Evolutionary conservation across 2,888 invertebrate species (phyloP).

Genomic region (Eurytoma californica): DNA sequence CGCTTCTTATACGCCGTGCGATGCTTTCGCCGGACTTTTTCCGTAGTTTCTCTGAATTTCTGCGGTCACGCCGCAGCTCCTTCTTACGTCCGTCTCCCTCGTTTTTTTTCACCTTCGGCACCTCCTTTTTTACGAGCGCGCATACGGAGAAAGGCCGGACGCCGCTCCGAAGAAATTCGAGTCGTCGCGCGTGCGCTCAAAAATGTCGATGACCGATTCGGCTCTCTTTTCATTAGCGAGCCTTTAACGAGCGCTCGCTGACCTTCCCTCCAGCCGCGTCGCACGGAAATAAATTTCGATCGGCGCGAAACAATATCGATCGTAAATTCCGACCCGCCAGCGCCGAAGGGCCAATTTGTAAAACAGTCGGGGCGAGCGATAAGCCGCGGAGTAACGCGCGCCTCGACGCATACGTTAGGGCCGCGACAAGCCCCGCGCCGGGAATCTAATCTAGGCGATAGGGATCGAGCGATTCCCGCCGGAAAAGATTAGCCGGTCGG

Average conservation of each 20-base stretch:
- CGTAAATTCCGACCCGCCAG: no score
- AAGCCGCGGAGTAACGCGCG: no score
- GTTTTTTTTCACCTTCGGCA: neutral
- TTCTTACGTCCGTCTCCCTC: constrained; percentile 9
- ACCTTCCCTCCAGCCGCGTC: no score
- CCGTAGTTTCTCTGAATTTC: constrained; percentile 42
- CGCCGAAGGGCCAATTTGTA: no score
- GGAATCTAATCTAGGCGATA: constrained; percentile 23
- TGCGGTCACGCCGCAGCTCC: constrained; percentile 8
- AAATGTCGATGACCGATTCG: constrained; percentile 22
- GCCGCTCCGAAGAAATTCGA: constrained; percentile 24
- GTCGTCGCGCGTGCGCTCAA: neutral
- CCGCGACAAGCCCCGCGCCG: neutral
- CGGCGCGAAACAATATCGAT: no score
- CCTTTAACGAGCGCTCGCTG: neutral
- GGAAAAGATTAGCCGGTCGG: constrained; percentile 7
- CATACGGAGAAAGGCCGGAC: constrained; percentile 27
- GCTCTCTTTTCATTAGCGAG: neutral
- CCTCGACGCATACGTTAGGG: neutral
- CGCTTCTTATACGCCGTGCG: neutral
- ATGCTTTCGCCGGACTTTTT: constrained; percentile 3
- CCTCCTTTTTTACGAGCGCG: neutral
- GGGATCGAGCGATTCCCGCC: constrained; percentile 7
- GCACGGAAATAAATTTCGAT: no score
- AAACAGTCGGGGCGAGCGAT: no score